Base-by-base conservation (phyloP, 2,113 vertebrate species). In the Cynoglossus semilaevis region DNA sequence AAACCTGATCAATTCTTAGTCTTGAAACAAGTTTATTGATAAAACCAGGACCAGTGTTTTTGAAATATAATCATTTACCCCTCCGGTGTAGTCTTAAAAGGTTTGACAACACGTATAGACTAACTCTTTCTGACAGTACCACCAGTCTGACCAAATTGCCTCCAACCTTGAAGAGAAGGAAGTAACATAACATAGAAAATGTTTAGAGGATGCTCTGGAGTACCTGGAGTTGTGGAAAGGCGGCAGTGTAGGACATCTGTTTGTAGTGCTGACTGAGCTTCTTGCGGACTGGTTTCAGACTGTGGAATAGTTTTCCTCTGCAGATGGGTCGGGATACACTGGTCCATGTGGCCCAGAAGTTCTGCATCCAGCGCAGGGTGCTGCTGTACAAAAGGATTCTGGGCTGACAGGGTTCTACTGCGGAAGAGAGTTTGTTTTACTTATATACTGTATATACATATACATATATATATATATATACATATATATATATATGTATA, bases 281-380 rank as follows among this genome's bases (percentile, higher is more conserved):
- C 85, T 92, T 98, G 73, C 95, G 97, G 59, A 89, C 76, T 2
- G 95, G 95, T 66, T 79, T 93, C 82, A 97, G 85, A 85, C 95
- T 97, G 77, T 93, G 92, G 70, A 99, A 98, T 72, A 99, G 95
- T 70, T 95, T 96, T 53, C 96, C 97, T 34, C 96, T 91, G 83
- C 97, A 98, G 82, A 99, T 96, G 15, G 97, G 96, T 12, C 95
- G 92, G 0, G 95, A 97, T 48, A 98, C 93, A 0, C 92, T 93
- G 58, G 93, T 98, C 96, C 96, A 98, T 0, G 95, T 98, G 66
- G 97, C 96, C 95, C 95, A 98, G 64, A 99, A 99, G 86, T 98
- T 99, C 77, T 99, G 97, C 96, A 99, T 98, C 97, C 97, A 99
- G 57, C 97, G 96, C 59, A 99, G 86, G 1, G 97, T 99, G 88